Percentiles rank a stretch among this genome's conserved stretches.
These are phyloP conservation scores for Drosophila picticornis DNA, from an alignment of 2,888 invertebrate species.

Conservation along the genomic window DNA sequence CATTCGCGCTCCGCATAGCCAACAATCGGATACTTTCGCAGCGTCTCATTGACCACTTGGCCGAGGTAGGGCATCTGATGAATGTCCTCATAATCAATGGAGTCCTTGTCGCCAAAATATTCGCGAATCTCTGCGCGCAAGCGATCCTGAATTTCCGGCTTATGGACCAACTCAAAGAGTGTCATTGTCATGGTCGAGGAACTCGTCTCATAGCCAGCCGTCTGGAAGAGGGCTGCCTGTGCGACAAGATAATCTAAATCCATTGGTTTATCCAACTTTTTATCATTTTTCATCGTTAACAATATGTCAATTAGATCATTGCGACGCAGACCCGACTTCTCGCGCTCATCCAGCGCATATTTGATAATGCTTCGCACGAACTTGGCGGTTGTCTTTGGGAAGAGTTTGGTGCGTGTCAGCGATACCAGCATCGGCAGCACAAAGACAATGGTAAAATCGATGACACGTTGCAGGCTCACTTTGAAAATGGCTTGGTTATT, in stretches of 20 bases:
- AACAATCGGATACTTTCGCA: conserved; percentile 80
- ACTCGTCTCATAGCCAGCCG: conserved; percentile 83
- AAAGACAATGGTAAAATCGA: conserved; percentile 63
- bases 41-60: conserved; percentile 81
- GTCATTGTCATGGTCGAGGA: conserved; percentile 84
- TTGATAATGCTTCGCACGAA: conserved; percentile 83
- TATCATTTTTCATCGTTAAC: conserved; percentile 80
- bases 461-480: conserved; percentile 32
- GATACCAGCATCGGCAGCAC: conserved; percentile 64
- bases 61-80: conserved; percentile 85
- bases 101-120: conserved; percentile 51
- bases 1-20: conserved; percentile 70
- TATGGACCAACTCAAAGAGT: conserved; percentile 83
- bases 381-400: conserved; percentile 48
- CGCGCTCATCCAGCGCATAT: conserved; percentile 82
- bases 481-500: conserved; percentile 66
- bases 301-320: conserved; percentile 86
- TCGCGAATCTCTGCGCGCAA: conserved; percentile 84
- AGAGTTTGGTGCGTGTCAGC: conserved; percentile 58
- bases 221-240: conserved; percentile 82
- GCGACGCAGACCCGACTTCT: conserved; percentile 72
- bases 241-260: conserved; percentile 73
- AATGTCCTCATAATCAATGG: conserved; percentile 84
- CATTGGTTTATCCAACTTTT: conserved; percentile 19
- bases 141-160: conserved; percentile 83